These are phyloP conservation scores for Clarias fuscus DNA, from an alignment of 2,797 vertebrate species.

Conservation along the genomic window DNA sequence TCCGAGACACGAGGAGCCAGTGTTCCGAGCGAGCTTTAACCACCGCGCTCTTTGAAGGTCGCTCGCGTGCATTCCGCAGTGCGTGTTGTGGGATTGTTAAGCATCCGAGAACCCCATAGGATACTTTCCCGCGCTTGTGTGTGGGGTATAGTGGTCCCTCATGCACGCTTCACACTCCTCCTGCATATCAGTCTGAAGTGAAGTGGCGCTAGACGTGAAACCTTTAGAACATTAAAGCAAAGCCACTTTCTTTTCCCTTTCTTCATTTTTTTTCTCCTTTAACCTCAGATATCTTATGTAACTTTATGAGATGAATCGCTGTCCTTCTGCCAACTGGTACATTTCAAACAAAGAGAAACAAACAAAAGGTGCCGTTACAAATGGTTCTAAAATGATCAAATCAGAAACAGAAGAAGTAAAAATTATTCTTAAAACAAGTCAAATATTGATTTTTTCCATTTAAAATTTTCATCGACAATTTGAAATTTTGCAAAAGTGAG, in stretches of 20 bases:
- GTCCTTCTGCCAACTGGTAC: background rate
- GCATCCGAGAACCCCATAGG: slow-evolving; percentile 65
- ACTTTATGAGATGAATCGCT: background rate
- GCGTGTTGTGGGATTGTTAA: slow-evolving; percentile 57
- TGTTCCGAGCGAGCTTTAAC: slow-evolving; percentile 56
- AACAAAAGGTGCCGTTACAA: background rate
- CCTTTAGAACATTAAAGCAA: background rate
- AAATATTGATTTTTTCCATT: background rate
- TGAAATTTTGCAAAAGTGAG: background rate
- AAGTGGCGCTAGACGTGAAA: background rate
- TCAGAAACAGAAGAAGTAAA: background rate
- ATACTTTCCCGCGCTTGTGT: slow-evolving; percentile 64
- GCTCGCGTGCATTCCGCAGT: slow-evolving; percentile 39
- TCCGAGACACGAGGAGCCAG: slow-evolving; percentile 60
- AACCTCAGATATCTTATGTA: background rate
- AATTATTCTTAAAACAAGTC: background rate
- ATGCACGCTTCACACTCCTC: slow-evolving; percentile 50
- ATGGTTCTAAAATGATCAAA: background rate
- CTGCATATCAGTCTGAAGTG: background rate
- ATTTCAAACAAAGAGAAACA: background rate
- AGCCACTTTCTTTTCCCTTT: background rate
- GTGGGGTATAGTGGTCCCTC: slow-evolving; percentile 72
- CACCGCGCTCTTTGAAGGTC: slow-evolving; percentile 66
- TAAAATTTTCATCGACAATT: background rate
- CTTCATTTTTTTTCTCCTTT: too few species aligned